Evolutionary conservation across 2,888 invertebrate species (phyloP).

Genomic region (Eutolmus rufibarbis): DNA sequence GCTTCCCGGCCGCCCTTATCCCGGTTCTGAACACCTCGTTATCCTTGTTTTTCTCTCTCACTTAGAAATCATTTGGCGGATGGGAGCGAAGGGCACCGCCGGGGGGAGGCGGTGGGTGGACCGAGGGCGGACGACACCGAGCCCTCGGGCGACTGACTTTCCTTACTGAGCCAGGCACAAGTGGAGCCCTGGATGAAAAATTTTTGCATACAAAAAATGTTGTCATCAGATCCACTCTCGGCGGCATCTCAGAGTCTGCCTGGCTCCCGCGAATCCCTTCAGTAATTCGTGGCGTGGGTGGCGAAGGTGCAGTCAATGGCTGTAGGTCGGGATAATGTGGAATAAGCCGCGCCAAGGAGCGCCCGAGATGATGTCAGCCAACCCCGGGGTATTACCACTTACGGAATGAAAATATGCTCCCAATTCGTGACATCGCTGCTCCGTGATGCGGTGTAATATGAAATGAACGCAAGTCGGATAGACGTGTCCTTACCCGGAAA

Average conservation of each 20-base stretch:
- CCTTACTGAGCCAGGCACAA: neutral
- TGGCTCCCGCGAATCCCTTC: constrained; percentile 22
- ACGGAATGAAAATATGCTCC: constrained; percentile 36
- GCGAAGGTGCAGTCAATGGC: constrained; percentile 24
- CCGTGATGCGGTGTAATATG: constrained; percentile 7
- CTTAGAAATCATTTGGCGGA: constrained; percentile 34
- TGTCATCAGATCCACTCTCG: constrained; percentile 34
- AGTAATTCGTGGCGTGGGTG: constrained; percentile 26
- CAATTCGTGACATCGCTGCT: constrained; percentile 23
- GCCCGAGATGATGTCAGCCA: constrained; percentile 9
- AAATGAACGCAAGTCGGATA: constrained; percentile 30
- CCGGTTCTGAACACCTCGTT: constrained; percentile 36
- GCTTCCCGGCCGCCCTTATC: neutral
- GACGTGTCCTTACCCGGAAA: constrained; percentile 38
- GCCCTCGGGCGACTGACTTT: neutral
- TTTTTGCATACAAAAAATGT: constrained; percentile 38
- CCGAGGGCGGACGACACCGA: neutral
- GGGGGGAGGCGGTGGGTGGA: neutral
- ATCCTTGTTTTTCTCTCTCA: constrained; percentile 35
- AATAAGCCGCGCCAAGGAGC: constrained; percentile 22
- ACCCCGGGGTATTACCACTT: constrained; percentile 21
- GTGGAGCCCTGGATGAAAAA: constrained; percentile 29
- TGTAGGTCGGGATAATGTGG: constrained; percentile 29
- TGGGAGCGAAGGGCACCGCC: neutral
- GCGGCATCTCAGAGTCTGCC: neutral